phyloP scores from a whole-genome alignment of 64 coral and sea anemone genomes.

The Cladopsammia gracilis region DNA sequence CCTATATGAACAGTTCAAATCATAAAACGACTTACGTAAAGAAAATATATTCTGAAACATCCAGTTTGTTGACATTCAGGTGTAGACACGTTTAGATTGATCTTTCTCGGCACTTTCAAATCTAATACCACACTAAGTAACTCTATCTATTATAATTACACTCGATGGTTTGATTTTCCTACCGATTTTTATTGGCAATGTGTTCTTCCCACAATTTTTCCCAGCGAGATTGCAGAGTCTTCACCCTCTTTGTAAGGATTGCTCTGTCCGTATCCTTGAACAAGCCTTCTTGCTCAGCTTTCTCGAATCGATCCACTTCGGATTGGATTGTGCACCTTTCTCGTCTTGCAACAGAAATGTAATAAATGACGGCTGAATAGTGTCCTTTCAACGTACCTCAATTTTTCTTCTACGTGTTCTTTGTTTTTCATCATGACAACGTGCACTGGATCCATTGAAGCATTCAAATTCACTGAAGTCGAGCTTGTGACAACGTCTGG shows the following conservation, averaged over 20 bases:
- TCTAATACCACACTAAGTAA: no score
- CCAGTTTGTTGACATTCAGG: no score
- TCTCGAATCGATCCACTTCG: neutral
- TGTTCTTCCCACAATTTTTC: constrained; percentile 6
- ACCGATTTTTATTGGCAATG: neutral
- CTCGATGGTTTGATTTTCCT: neutral
- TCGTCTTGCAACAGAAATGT: no score
- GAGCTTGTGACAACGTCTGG: neutral
- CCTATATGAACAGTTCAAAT: no score
- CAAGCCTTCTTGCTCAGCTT: constrained; percentile 11
- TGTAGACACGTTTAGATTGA: no score
- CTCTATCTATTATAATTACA: no score
- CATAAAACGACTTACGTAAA: no score
- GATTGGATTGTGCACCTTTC: neutral
- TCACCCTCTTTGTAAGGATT: constrained; percentile 7
- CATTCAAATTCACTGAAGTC: constrained; percentile 21
- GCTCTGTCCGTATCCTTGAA: neutral
- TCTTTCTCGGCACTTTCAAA: no score
- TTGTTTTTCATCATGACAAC: neutral
- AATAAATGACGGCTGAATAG: no score
- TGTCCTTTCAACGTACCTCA: neutral
- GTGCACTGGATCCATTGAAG: neutral
- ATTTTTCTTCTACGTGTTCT: neutral
- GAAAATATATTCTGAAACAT: no score
- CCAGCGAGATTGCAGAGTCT: neutral